Evolutionary conservation across 92 coral and sea anemone species (phyloP).

Genomic region (Palythoa caribaeorum): DNA sequence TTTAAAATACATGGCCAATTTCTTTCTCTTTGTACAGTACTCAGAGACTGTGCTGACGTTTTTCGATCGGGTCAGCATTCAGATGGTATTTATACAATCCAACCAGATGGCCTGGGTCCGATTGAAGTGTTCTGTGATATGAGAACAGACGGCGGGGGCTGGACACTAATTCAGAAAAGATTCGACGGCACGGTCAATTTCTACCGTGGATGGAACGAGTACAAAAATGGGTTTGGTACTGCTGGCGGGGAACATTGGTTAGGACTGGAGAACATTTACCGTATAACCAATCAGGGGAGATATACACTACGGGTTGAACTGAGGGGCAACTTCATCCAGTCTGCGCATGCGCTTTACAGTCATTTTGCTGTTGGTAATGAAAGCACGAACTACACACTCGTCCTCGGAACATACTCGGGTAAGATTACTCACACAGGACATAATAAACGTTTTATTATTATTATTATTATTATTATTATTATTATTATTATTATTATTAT

Average conservation of each 20-base stretch:
- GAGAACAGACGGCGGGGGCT: constrained; percentile 81
- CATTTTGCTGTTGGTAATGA: constrained; percentile 56
- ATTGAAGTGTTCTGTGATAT: constrained; percentile 89
- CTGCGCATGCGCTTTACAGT: constrained; percentile 65
- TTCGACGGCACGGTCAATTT: constrained; percentile 72
- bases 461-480: too few species aligned
- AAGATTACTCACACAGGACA: neutral
- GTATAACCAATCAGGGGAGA: constrained; percentile 58
- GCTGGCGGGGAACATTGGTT: constrained; percentile 50
- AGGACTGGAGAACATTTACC: constrained; percentile 62
- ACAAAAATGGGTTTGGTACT: constrained; percentile 58
- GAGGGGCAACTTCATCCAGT: constrained; percentile 46
- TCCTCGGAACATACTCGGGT: constrained; percentile 54
- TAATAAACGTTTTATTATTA: too few species aligned
- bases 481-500: too few species aligned
- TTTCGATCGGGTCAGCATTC: constrained; percentile 65
- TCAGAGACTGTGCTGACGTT: constrained; percentile 71
- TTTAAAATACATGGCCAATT: too few species aligned
- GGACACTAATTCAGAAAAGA: constrained; percentile 86
- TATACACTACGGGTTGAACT: constrained; percentile 60
- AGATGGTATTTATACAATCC: constrained; percentile 72
- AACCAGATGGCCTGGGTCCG: constrained; percentile 73
- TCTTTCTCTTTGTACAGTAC: neutral
- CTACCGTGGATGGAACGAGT: constrained; percentile 75
- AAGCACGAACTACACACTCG: constrained; percentile 53